These are phyloP conservation scores for Notocelia uddmanniana DNA, from an alignment of 2,888 invertebrate species.

Conservation along the genomic window DNA sequence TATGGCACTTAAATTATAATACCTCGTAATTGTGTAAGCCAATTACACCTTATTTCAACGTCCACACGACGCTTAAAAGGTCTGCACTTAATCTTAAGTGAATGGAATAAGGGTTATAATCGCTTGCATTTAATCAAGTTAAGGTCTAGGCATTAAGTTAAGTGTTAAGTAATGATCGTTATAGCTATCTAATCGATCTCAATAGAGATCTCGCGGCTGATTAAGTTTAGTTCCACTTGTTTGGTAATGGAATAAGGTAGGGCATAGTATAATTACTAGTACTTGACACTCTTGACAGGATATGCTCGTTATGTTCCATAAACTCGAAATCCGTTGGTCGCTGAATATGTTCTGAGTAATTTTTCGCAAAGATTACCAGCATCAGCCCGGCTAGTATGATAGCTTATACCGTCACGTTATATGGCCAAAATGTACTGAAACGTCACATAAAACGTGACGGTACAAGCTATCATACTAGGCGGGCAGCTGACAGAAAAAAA, in stretches of 20 bases:
- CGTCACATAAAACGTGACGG: too few relatives aligned
- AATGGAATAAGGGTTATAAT: conserved; percentile 5
- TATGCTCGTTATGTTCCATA: too few relatives aligned
- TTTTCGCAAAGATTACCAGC: too few relatives aligned
- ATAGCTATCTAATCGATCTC: conserved; percentile 36
- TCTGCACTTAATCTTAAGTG: neutral
- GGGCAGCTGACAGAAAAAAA: too few relatives aligned
- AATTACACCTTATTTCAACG: conserved; percentile 37
- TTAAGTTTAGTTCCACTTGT: conserved; percentile 35
- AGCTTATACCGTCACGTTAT: too few relatives aligned
- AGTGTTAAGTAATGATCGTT: conserved; percentile 37
- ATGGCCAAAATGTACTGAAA: too few relatives aligned
- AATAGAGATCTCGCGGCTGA: conserved; percentile 42
- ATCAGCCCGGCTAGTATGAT: too few relatives aligned
- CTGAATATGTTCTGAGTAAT: too few relatives aligned
- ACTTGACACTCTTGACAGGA: too few relatives aligned
- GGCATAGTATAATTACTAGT: neutral
- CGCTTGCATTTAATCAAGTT: neutral
- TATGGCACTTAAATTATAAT: conserved; percentile 35
- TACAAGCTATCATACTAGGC: too few relatives aligned
- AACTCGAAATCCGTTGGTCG: too few relatives aligned
- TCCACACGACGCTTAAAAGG: conserved; percentile 22
- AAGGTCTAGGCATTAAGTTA: conserved; percentile 25
- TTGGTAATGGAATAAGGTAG: conserved; percentile 19
- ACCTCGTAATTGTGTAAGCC: conserved; percentile 29